Base-by-base conservation (phyloP, 2,113 vertebrate species). In the Brachyhypopomus gauderio region DNA sequence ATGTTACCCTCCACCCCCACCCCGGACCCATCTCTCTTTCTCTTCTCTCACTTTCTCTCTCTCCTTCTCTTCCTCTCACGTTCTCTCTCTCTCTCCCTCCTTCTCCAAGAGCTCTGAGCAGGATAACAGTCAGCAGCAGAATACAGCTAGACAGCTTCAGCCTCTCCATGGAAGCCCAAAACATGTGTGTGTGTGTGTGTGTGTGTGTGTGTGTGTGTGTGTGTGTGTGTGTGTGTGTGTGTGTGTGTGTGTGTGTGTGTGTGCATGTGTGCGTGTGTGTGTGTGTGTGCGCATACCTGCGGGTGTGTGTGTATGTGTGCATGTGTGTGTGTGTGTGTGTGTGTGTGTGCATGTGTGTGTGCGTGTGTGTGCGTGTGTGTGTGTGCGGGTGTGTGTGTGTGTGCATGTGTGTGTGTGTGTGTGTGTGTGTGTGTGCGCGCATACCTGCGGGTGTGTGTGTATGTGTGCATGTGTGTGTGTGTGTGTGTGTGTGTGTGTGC, bases 71-170 rank as follows among this genome's bases (percentile, higher is more conserved):
- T 62, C 58, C 56, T 78, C 8, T 30, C 23, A 5, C 7, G 30
- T 52, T 58, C 64, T 64, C 56, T 8, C 71, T 63, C 56, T 38
- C 12, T 45, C 36, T 25, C 36, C 4, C 22, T 19, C 72, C 20
- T 30, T 27, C 48, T 52, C 23, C 27, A 38, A 45, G 34, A 52
- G 73, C 58, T 75, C 58, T 22, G 58, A 16, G 70, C 62, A 66
- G 45, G 48, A 69, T 75, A 69, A 58, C 79, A 74, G 30, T 38
- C 79, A 75, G 45, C 63, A 75, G 72, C 72, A 81, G 72, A 63
- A 66, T 27, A 52, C 45, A 52, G 23, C 63, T 41, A 16, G 22
- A 75, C 34, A 30, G 80, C 63, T 70, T 22, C 30, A 38, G 70
- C 73, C 62, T 78, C 74, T 72, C 60, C 70, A 73, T 77, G 45